Evolutionary conservation across 2,113 vertebrate species (phyloP).

Genomic region (Alligator mississippiensis): DNA sequence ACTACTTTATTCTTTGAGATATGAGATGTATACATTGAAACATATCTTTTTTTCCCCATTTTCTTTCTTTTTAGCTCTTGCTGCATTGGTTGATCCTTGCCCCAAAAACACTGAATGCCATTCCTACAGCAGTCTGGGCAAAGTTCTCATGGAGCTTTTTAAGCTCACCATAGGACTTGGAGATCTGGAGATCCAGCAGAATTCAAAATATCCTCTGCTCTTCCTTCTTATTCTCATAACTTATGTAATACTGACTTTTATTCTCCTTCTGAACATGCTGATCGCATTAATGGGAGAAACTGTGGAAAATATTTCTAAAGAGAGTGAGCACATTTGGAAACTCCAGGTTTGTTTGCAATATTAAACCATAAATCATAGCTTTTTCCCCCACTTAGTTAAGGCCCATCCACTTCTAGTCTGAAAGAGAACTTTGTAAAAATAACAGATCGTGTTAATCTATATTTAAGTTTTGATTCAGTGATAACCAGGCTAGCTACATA

Average conservation of each 20-base stretch:
- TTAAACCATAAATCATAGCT: not conserved
- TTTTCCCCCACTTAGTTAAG: not conserved
- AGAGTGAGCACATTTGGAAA: slow-evolving; percentile 85
- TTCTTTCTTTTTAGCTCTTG: slow-evolving; percentile 74
- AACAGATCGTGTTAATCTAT: not conserved
- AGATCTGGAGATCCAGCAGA: slow-evolving; percentile 83
- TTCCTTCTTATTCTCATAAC: slow-evolving; percentile 83
- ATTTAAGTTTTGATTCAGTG: not conserved
- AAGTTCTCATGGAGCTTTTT: slow-evolving; percentile 81
- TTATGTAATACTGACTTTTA: slow-evolving; percentile 83
- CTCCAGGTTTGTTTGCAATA: slow-evolving; percentile 77
- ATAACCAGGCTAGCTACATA: not conserved
- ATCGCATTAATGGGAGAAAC: slow-evolving; percentile 86
- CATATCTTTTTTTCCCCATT: not conserved
- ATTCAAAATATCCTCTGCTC: slow-evolving; percentile 83
- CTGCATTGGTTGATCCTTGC: slow-evolving; percentile 79
- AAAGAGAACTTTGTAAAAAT: not conserved
- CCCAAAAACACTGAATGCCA: slow-evolving; percentile 64
- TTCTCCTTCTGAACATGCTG: slow-evolving; percentile 86
- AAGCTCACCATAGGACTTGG: slow-evolving; percentile 85
- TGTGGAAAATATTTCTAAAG: slow-evolving; percentile 83
- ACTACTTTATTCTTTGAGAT: not conserved
- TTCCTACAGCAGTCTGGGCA: slow-evolving; percentile 78
- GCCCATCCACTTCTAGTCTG: not conserved
- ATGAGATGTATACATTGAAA: not conserved